These are phyloP conservation scores for Myotis pilosus DNA, from an alignment of 2,797 vertebrate species.

Conservation along the genomic window DNA sequence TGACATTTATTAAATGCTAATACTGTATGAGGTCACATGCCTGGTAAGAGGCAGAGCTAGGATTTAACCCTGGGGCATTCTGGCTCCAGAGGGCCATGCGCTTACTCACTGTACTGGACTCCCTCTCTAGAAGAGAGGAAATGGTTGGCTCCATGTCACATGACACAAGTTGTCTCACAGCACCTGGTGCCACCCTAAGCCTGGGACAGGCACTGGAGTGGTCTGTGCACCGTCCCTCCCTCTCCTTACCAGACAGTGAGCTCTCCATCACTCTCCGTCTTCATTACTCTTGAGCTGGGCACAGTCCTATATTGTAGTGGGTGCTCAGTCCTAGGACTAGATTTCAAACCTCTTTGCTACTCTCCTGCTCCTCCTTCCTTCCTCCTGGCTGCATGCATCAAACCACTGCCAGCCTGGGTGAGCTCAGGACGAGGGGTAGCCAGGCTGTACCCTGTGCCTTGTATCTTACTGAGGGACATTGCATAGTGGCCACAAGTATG, in stretches of 20 bases:
- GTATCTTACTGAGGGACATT: not conserved
- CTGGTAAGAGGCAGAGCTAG: not conserved
- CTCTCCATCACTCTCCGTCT: not conserved
- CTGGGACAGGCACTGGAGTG: not conserved
- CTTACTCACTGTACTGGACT: not conserved
- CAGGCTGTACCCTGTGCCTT: not conserved
- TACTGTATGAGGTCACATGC: not conserved
- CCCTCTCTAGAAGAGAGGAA: not conserved
- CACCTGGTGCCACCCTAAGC: no score
- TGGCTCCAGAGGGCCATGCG: not conserved
- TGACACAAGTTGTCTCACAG: not conserved
- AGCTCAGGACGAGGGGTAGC: not conserved
- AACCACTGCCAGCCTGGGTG: not conserved
- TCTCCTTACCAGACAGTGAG: not conserved
- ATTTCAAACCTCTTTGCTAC: not conserved
- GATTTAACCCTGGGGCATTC: not conserved
- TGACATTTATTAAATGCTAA: not conserved
- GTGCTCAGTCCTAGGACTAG: not conserved
- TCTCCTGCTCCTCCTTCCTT: not conserved
- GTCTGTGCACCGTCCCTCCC: accelerated
- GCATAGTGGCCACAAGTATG: not conserved
- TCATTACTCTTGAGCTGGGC: not conserved
- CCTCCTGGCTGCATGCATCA: not conserved
- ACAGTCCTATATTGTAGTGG: not conserved
- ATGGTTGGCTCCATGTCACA: not conserved